phyloP scores from a whole-genome alignment of 35 echinoderm and acorn worm genomes.

The Diadema setosum region DNA sequence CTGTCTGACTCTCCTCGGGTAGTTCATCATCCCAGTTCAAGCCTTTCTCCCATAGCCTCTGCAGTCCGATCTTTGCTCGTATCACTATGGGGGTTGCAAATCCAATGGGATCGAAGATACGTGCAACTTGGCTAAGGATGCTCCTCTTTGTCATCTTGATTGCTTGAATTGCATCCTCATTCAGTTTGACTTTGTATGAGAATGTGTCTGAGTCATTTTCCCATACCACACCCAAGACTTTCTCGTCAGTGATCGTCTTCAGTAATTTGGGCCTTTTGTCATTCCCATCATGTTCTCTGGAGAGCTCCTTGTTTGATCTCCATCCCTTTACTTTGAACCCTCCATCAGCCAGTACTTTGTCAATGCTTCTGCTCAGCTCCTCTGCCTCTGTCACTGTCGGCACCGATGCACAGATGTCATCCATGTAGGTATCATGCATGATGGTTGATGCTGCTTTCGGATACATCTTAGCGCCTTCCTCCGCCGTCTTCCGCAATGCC shows the following conservation, averaged over 20 bases:
- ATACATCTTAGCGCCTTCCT: neutral
- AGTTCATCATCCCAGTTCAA: constrained; percentile 43
- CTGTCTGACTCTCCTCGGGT: neutral
- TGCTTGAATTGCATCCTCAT: neutral
- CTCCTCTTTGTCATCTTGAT: constrained; percentile 22
- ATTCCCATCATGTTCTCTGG: too few species aligned
- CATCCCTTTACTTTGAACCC: constrained; percentile 25
- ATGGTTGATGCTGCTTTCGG: constrained; percentile 17
- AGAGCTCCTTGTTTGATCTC: neutral
- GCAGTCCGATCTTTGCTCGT: constrained; percentile 21
- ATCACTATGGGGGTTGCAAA: constrained; percentile 28
- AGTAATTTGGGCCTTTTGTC: too few species aligned
- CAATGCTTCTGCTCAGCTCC: constrained; percentile 1
- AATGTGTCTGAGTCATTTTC: constrained; percentile 5
- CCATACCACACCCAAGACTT: constrained; percentile 39
- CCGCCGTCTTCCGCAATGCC: constrained; percentile 39
- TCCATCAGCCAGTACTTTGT: neutral
- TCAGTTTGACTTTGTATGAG: constrained; percentile 28
- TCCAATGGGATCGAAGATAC: constrained; percentile 48
- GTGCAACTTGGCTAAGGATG: constrained; percentile 32
- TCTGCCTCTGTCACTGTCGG: constrained; percentile 22
- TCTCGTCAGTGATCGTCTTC: too few species aligned
- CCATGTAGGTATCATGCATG: constrained; percentile 56
- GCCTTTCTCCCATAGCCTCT: constrained; percentile 29
- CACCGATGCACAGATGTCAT: constrained; percentile 50